Evolutionary conservation across 2,888 invertebrate genomes (phyloP), one percentile per base, ranked within the genome.

Genomic region (Cremastinae sp.): DNA sequence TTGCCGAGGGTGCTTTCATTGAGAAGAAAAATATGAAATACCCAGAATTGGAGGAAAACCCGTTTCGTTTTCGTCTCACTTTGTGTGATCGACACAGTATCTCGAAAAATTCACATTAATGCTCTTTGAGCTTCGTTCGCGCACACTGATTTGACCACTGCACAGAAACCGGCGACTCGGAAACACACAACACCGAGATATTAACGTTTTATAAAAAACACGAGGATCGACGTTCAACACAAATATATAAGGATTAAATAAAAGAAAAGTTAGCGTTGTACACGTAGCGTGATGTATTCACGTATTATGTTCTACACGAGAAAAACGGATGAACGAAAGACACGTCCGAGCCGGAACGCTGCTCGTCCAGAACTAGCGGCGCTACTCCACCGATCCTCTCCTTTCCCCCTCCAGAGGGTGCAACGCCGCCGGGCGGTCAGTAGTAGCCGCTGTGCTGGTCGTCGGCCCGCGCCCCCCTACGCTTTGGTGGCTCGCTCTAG

Each of bases 361-460:
- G 87, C 84, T 84, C 85, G 84, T 84, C 84, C 84, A 82, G 83
- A 88, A 89, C 89, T 88, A 84, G 81, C 84, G 81, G 80, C 84
- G 82, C 83, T 83, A 80, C 80, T 79, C 78, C 69, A 70, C 68
- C 78, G 68, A 69, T 72, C 79, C 81, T 79, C 78, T 76, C 80
- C 56, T 51, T 43, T 80, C 82, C 84, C 85, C 86, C 85, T 80
- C 85, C 74, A 53, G 0, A 0, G 22, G 3, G 8, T 1, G 4
- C 18, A 10, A 20, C 18, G 10, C 18, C 12, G 58, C 58, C 58
- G 49, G 59, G 49, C 68, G 62, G 68, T 75, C 78, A 65, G 69
- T 74, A 61, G 74, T 78, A 75, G 43, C 66, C 53, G 41, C 51
- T 41, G 12, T 51, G 20, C 61, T 14, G 28, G 28, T 28, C 28